Evolutionary conservation across 1,140 invertebrate genomes (phyloP).

Genomic region (Monomorium pharaonis): DNA sequence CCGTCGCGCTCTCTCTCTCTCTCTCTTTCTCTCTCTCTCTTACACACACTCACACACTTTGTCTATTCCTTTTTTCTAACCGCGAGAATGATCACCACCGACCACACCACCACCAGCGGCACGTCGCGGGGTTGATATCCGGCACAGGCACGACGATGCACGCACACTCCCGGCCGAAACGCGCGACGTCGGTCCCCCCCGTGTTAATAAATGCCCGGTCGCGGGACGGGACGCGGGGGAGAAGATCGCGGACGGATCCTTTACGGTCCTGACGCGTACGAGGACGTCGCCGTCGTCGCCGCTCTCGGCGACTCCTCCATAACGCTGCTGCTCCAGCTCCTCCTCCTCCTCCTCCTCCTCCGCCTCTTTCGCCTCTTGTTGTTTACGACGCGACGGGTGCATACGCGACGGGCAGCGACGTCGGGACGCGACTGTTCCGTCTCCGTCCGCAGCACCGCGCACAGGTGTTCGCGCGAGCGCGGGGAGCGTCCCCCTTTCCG

Average conservation of each 20-base stretch:
- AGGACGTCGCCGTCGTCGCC: conserved; percentile 7
- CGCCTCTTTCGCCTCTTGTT: no score
- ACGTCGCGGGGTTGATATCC: conserved; percentile 54
- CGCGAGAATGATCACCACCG: conserved; percentile 48
- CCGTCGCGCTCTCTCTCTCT: conserved; percentile 48
- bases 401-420: background rate
- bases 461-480: conserved; percentile 32
- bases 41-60: no score
- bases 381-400: background rate
- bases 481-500: background rate
- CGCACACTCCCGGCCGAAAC: conserved; percentile 19
- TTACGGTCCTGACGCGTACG: conserved; percentile 31
- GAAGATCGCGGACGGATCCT: conserved; percentile 22
- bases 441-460: background rate
- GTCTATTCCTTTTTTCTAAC: background rate
- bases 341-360: no score
- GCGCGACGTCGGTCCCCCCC: conserved; percentile 14
- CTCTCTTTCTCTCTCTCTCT: background rate
- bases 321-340: background rate
- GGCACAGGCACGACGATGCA: background rate
- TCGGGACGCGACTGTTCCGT: conserved; percentile 15
- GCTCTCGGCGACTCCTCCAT: conserved; percentile 33
- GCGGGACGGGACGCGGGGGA: background rate
- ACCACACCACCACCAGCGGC: background rate
- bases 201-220: conserved; percentile 33